Conservation (phyloP, 2,888 invertebrate genomes). For the Acronicta aceris region DNA sequence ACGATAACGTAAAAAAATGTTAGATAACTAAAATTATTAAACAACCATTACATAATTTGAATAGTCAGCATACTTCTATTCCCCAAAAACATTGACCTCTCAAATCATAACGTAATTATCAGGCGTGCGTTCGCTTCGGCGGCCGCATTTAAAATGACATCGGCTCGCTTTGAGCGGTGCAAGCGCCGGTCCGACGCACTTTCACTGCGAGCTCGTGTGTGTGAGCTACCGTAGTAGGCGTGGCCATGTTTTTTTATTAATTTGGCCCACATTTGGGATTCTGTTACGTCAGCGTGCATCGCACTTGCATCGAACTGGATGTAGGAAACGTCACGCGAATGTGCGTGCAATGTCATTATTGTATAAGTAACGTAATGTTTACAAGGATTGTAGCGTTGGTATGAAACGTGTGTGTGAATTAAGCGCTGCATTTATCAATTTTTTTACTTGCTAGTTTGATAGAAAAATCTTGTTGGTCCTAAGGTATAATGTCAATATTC, state of each 20-base stretch:
- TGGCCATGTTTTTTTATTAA: slow-evolving; percentile 78
- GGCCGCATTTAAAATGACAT: slow-evolving; percentile 67
- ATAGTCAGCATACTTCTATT: slow-evolving; percentile 43
- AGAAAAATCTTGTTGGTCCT: neutral
- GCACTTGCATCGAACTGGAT: slow-evolving; percentile 69
- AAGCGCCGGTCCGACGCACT: slow-evolving; percentile 67
- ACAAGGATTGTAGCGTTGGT: slow-evolving; percentile 24
- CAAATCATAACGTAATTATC: slow-evolving; percentile 49
- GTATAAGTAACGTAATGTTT: slow-evolving; percentile 52
- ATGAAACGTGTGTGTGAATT: slow-evolving; percentile 15
- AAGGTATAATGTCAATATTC: too few species aligned
- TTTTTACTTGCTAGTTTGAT: slow-evolving; percentile 22
- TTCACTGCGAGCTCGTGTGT: slow-evolving; percentile 76
- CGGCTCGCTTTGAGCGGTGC: slow-evolving; percentile 51
- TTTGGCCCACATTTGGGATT: slow-evolving; percentile 83
- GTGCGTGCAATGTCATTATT: slow-evolving; percentile 69
- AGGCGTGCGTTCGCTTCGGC: slow-evolving; percentile 60
- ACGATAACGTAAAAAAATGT: slow-evolving; percentile 10
- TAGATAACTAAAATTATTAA: slow-evolving; percentile 31
- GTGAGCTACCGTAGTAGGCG: slow-evolving; percentile 65
- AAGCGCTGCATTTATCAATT: slow-evolving; percentile 10
- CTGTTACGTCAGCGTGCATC: slow-evolving; percentile 78
- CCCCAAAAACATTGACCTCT: slow-evolving; percentile 56
- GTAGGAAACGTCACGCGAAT: slow-evolving; percentile 68
- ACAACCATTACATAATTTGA: slow-evolving; percentile 37